Percentiles rank a stretch among this genome's conserved stretches.
These are phyloP conservation scores for Picathartes gymnocephalus DNA, from an alignment of 2,113 vertebrate species.

Conservation along the genomic window DNA sequence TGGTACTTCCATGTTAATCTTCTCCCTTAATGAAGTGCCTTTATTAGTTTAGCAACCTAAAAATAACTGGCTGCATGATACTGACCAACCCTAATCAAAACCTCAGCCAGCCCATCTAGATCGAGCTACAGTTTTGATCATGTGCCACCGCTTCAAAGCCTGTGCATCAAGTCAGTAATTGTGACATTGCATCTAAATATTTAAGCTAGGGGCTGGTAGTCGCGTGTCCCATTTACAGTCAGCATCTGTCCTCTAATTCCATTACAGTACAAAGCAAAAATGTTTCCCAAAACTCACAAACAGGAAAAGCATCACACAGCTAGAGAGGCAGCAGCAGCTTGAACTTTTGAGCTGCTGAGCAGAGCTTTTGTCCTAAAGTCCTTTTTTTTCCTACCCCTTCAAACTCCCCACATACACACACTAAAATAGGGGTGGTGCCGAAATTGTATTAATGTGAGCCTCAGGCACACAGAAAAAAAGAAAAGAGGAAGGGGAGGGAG, in stretches of 20 bases:
- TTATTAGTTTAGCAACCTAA: constrained; percentile 32
- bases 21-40: not conserved
- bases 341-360: constrained; percentile 75
- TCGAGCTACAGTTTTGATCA: constrained; percentile 45
- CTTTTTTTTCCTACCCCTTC: not conserved
- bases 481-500: constrained; percentile 51
- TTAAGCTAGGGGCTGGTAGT: constrained; percentile 76
- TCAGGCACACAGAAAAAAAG: constrained; percentile 69
- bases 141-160: constrained; percentile 71
- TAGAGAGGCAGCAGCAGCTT: constrained; percentile 55
- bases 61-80: constrained; percentile 49
- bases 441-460: constrained; percentile 87
- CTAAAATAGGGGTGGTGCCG: constrained; percentile 74
- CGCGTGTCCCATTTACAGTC: constrained; percentile 80
- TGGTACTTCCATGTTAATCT: not conserved
- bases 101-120: constrained; percentile 65
- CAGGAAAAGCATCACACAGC: constrained; percentile 75
- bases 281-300: constrained; percentile 75
- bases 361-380: constrained; percentile 79
- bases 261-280: constrained; percentile 83
- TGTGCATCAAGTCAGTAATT: constrained; percentile 77
- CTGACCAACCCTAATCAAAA: constrained; percentile 63
- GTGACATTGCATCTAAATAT: constrained; percentile 82
- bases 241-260: constrained; percentile 81
- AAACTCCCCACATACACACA: constrained; percentile 49